phyloP scores from a whole-genome alignment of 2,888 invertebrate genomes.

The Orthonychiurus folsomi region DNA sequence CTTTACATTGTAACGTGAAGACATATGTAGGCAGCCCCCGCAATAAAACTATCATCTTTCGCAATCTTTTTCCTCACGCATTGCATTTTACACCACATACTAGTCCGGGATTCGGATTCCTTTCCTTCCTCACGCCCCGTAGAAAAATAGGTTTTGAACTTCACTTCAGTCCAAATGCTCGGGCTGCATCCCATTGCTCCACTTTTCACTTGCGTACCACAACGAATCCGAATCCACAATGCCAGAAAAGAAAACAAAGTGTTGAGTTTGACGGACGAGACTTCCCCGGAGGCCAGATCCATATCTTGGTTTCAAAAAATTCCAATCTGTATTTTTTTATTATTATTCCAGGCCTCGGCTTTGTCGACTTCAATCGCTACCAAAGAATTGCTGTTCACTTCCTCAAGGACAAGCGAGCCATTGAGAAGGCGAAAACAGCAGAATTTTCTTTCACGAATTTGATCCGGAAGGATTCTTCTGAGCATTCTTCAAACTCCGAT shows the following conservation, averaged over 20 bases:
- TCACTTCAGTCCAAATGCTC: too few relatives aligned
- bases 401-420: slow-evolving; percentile 9
- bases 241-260: not conserved
- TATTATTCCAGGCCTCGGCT: slow-evolving; percentile 11
- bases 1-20: too few relatives aligned
- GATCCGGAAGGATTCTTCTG: slow-evolving; percentile 2
- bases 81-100: not conserved
- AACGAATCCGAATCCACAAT: too few relatives aligned
- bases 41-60: slow-evolving; percentile 1
- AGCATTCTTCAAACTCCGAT: not conserved
- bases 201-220: not conserved
- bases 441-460: slow-evolving; percentile 12
- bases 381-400: slow-evolving; percentile 13
- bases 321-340: slow-evolving; percentile 2
- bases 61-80: too few relatives aligned
- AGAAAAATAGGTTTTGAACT: too few relatives aligned
- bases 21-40: not conserved
- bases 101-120: too few relatives aligned
- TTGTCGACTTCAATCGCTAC: slow-evolving; percentile 12
- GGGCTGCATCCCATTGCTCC: not conserved
- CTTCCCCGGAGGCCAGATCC: not conserved
- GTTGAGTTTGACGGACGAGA: not conserved
- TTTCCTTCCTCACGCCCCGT: too few relatives aligned
- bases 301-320: not conserved
- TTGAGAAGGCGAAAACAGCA: slow-evolving; percentile 8